Conservation (phyloP, 2,797 vertebrate genomes). For the Galaxias olidus region DNA sequence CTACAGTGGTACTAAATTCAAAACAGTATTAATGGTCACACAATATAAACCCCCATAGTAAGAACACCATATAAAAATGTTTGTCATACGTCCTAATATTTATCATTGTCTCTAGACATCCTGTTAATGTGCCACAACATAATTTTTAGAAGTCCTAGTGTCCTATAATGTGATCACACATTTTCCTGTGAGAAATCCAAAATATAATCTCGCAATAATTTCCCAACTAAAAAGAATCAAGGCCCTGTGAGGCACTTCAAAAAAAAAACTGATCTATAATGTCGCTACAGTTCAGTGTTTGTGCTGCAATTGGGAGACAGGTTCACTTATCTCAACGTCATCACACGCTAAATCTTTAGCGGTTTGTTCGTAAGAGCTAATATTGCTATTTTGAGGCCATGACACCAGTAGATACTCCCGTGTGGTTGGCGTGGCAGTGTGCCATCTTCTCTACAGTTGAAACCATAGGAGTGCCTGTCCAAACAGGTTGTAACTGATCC, state of each 20-base stretch:
- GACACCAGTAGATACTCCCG: slow-evolving; percentile 50
- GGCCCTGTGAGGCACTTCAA: slow-evolving; percentile 60
- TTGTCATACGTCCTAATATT: slow-evolving; percentile 30
- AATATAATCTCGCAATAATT: background rate
- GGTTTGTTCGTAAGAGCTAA: slow-evolving; percentile 60
- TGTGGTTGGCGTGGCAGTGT: slow-evolving; percentile 57
- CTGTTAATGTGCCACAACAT: background rate
- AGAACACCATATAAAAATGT: slow-evolving; percentile 52
- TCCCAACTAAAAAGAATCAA: slow-evolving; percentile 42
- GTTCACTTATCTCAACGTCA: slow-evolving; percentile 43
- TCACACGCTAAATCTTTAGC: slow-evolving; percentile 35
- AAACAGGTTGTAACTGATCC: background rate
- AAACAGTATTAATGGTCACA: slow-evolving; percentile 58
- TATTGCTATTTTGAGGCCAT: slow-evolving; percentile 72
- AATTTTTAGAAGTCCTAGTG: background rate
- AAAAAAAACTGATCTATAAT: slow-evolving; percentile 27
- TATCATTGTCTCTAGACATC: slow-evolving; percentile 36
- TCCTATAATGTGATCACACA: slow-evolving; percentile 23
- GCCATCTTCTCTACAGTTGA: slow-evolving; percentile 45
- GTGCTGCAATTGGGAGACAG: slow-evolving; percentile 42
- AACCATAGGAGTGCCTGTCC: slow-evolving; percentile 16
- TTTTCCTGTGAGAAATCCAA: slow-evolving; percentile 41
- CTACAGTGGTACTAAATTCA: slow-evolving; percentile 37
- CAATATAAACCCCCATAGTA: slow-evolving; percentile 56
- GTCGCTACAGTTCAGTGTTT: slow-evolving; percentile 69